These are phyloP conservation scores for Lethocerus indicus DNA, from an alignment of 1,140 invertebrate genomes.

Conservation along the genomic window DNA sequence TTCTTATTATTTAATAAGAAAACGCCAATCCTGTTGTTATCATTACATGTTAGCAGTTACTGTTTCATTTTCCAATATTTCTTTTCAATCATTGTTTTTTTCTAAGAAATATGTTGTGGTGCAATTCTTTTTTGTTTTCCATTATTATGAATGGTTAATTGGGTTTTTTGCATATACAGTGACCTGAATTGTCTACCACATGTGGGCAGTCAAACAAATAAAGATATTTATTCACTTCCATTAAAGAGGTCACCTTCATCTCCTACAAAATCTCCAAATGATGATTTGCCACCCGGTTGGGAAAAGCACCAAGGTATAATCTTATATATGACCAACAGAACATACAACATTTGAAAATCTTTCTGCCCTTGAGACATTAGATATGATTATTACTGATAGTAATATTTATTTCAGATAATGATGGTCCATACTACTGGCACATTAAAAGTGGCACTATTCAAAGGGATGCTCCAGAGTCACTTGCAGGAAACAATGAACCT, in stretches of 20 bases:
- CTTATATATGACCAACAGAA: not conserved
- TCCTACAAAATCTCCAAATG: slow-evolving; percentile 14
- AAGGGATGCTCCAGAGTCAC: slow-evolving; percentile 58
- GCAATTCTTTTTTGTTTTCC: not conserved
- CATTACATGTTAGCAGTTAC: too few species aligned
- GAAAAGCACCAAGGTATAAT: slow-evolving; percentile 75
- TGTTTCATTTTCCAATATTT: too few species aligned
- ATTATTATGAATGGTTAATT: too few species aligned
- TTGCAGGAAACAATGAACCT: slow-evolving; percentile 27
- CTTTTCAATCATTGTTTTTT: too few species aligned
- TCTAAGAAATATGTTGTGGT: too few species aligned
- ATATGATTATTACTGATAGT: not conserved
- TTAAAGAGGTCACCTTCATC: slow-evolving; percentile 4
- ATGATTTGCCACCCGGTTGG: slow-evolving; percentile 66
- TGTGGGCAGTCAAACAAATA: too few species aligned
- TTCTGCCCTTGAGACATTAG: not conserved
- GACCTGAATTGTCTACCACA: too few species aligned
- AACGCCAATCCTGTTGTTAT: too few species aligned
- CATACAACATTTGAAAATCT: not conserved
- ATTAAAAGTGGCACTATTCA: slow-evolving; percentile 96
- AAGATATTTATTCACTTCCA: too few species aligned
- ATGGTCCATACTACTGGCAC: slow-evolving; percentile 95
- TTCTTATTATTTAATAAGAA: too few species aligned
- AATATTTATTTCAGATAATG: slow-evolving; percentile 51
- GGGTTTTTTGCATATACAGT: too few species aligned